A percentile compares a stretch with the other conserved stretches of the same genome.
Evolutionary conservation across 2,888 invertebrate genomes (phyloP).

Genomic region (Lysandra coridon): DNA sequence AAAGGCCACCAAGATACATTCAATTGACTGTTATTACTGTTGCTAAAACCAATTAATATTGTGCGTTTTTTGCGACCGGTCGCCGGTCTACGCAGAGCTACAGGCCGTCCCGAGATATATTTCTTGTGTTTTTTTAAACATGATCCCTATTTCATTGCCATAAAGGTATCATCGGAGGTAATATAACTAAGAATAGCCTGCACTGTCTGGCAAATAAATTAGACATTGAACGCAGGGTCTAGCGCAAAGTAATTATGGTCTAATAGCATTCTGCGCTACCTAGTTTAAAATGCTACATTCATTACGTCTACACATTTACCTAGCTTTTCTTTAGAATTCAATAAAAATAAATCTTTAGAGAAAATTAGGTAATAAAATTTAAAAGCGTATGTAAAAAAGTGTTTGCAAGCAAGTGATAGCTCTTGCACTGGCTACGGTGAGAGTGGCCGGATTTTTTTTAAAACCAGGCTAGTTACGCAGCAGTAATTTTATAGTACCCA

Average conservation of each 20-base stretch:
- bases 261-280: constrained; percentile 16
- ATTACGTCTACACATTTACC: neutral
- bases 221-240: constrained; percentile 13
- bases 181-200: neutral
- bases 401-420: no score
- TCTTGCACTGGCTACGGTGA: no score
- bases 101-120: no score
- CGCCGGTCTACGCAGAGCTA: no score
- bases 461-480: no score
- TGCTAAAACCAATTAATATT: no score
- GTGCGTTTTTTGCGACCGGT: no score
- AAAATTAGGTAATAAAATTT: neutral
- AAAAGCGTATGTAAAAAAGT: neutral
- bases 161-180: no score
- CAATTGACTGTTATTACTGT: no score
- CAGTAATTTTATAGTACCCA: no score
- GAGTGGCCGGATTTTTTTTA: no score
- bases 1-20: no score
- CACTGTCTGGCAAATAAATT: constrained; percentile 19
- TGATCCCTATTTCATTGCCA: neutral
- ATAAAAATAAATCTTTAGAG: neutral
- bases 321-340: neutral
- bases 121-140: neutral
- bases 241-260: constrained; percentile 15
- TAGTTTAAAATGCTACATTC: constrained; percentile 1